These are phyloP conservation scores for Heliconius eleuchia DNA, from an alignment of 1,140 invertebrate species.

Conservation along the genomic window DNA sequence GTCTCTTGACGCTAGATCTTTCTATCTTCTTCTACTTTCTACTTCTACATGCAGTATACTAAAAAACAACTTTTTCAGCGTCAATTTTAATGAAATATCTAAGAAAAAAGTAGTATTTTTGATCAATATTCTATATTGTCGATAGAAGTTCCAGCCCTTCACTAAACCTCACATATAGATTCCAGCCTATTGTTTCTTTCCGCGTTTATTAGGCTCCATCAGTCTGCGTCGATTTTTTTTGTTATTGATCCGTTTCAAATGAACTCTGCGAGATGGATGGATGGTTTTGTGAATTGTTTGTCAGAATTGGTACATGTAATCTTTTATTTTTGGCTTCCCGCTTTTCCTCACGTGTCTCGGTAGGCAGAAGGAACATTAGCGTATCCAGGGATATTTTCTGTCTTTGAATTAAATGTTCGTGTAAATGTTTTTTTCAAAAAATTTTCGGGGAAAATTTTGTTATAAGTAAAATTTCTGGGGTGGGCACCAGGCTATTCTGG, in stretches of 20 bases:
- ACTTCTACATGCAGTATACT: no score
- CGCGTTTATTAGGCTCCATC: constrained; percentile 21
- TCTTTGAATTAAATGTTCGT: no score
- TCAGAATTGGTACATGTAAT: background rate
- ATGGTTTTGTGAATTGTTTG: background rate
- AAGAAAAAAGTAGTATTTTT: background rate
- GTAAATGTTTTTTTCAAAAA: no score
- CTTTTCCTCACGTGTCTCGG: background rate
- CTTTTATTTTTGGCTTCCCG: background rate
- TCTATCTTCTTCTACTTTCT: no score
- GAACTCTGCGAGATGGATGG: background rate
- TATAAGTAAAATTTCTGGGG: no score
- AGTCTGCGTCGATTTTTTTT: constrained; percentile 6
- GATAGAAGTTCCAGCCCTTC: background rate
- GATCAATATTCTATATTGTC: background rate
- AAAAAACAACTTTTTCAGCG: background rate
- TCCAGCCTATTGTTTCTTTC: constrained; percentile 20
- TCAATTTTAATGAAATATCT: background rate
- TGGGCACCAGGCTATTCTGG: no score
- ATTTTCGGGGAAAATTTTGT: no score
- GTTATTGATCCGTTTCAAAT: background rate
- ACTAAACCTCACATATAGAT: constrained; percentile 6
- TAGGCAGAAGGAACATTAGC: background rate
- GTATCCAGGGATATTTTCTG: no score
- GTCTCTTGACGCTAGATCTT: no score